Evolutionary conservation across 2,113 vertebrate species (phyloP).

Genomic region (human (Homo sapiens)): DNA sequence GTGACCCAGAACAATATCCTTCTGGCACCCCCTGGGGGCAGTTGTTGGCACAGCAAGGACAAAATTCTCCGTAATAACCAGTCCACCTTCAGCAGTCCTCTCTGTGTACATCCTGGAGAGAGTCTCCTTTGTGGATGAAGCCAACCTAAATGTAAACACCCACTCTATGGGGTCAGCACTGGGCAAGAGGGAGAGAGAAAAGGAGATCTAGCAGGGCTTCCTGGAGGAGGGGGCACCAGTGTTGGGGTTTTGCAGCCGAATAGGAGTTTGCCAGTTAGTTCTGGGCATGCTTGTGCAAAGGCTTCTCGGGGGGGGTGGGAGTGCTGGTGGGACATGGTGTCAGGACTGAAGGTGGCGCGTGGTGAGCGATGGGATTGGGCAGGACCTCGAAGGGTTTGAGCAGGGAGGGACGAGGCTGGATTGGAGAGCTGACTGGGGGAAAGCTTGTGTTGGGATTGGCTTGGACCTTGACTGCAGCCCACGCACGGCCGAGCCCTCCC

Average conservation of each 20-base stretch:
- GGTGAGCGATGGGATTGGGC: too few relatives aligned
- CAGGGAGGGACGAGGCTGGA: accelerated
- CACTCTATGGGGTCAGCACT: background rate
- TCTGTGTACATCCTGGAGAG: background rate
- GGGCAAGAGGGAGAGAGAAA: too few relatives aligned
- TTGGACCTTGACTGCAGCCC: constrained; percentile 86
- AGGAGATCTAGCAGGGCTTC: background rate
- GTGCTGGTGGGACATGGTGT: background rate
- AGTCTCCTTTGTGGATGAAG: background rate
- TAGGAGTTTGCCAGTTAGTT: background rate
- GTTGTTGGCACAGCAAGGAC: background rate
- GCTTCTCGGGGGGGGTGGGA: background rate
- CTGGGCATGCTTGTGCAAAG: background rate
- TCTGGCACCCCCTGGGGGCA: background rate
- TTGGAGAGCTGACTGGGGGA: background rate
- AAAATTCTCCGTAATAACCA: background rate
- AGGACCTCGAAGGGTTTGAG: background rate
- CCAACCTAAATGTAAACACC: background rate
- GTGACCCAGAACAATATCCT: constrained; percentile 92
- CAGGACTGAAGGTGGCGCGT: background rate
- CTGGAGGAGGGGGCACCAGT: background rate
- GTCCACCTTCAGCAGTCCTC: background rate
- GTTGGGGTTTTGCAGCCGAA: background rate
- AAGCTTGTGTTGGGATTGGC: accelerated
- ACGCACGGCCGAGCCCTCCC: constrained; percentile 83